These are phyloP conservation scores for Nothobranchius kuhntae DNA, from an alignment of 2,113 vertebrate genomes.

Conservation along the genomic window DNA sequence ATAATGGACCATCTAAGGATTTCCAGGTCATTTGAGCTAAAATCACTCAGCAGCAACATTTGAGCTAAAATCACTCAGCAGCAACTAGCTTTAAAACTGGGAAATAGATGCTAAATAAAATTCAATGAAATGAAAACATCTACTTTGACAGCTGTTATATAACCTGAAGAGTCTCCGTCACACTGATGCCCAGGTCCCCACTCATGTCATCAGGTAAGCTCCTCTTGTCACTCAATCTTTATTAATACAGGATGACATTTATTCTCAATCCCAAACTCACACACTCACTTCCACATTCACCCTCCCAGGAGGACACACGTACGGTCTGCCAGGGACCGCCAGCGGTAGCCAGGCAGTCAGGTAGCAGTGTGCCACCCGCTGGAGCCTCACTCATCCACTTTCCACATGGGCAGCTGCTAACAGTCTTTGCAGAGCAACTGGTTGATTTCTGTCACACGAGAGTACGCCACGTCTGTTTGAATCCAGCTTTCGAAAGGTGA, in stretches of 20 bases:
- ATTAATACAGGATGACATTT: constrained; percentile 78
- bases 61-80: background rate
- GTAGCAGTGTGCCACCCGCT: constrained; percentile 29
- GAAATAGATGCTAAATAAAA: background rate
- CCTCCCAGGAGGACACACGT: constrained; percentile 24
- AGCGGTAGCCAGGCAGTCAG: constrained; percentile 55
- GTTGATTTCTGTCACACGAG: constrained; percentile 17
- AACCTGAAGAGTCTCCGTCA: constrained; percentile 33
- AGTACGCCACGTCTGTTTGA: background rate
- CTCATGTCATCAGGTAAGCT: constrained; percentile 65
- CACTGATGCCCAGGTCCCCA: constrained; percentile 13
- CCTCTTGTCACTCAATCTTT: constrained; percentile 66
- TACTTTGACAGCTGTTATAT: constrained; percentile 14
- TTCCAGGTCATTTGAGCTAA: too few species aligned
- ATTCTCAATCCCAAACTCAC: constrained; percentile 65
- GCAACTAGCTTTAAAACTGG: background rate
- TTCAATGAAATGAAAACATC: background rate
- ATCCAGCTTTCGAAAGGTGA: constrained; percentile 55
- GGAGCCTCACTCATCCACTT: constrained; percentile 16
- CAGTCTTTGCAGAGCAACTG: constrained; percentile 8
- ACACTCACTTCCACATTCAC: constrained; percentile 16
- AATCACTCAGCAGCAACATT: too few species aligned
- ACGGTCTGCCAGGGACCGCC: constrained; percentile 51
- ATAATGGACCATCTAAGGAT: too few species aligned
- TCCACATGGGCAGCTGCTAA: constrained; percentile 40